Base-by-base conservation (phyloP, 2,888 invertebrate genomes). In the Hetaerina titia region DNA sequence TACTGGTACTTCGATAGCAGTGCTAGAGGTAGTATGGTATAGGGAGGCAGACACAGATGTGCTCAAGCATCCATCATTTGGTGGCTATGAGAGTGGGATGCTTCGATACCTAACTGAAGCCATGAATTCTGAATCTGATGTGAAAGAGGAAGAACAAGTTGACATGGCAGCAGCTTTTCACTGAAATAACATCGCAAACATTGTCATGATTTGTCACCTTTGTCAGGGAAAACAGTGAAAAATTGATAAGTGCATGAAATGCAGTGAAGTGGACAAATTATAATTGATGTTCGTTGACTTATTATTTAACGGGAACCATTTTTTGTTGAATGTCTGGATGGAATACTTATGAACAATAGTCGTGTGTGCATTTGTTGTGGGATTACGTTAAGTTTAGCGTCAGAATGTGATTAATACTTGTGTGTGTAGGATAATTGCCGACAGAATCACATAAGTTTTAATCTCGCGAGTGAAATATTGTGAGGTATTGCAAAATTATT, bases 111-210 rank as follows among this genome's bases (percentile, higher is more conserved):
- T 92, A 8, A 92, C 69, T 17, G 69, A 92, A 69, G 69, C 56
- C 45, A 92, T 92, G 92, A 64, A 69, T 31, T 69, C 92, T n/a
- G 92, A 92, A 31, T 92, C 69, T 17, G 69, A 56, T 69, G 69
- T 92, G 22, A 92, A 92, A 92, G 92, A 92, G 69, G 92, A 64
- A 56, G 13, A 45, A 45, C 45, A 45, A 45, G 45, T n/a, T 92
- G n/a, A 92, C 69, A 57, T 92, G 92, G 92, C 92, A 92, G 11
- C 56, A 92, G 69, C 69, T 92, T 22, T 92, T 92, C 56, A 69
- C 69, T 22, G 69, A 92, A 92, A 69, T 92, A n/a, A n/a, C 92
- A 22, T 92, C 74, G 0, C 69, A 69, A n/a, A 22, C 64, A n/a
- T n/a, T n/a, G 22, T 22, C 74, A 15, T 74, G 69, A 56, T 63